A percentile compares a stretch with the other conserved stretches of the same genome.
phyloP scores from a whole-genome alignment of 2,888 invertebrate genomes.

The Herminia tarsipennalis region DNA sequence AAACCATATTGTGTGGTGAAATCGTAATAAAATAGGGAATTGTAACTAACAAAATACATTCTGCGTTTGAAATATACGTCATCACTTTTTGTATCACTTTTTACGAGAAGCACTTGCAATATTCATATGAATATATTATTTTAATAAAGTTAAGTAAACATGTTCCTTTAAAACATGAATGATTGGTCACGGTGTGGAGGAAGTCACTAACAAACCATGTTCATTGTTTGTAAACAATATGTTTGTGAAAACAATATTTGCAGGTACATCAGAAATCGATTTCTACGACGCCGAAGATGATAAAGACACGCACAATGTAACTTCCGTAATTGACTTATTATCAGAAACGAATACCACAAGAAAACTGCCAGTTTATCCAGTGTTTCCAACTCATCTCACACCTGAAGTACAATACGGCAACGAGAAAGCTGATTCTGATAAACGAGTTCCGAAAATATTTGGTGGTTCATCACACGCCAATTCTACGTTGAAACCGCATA shows the following conservation, averaged over 20 bases:
- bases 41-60: too few relatives aligned
- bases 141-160: too few relatives aligned
- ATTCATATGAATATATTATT: too few relatives aligned
- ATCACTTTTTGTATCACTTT: too few relatives aligned
- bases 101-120: too few relatives aligned
- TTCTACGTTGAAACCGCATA: slow-evolving; percentile 75
- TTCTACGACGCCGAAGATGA: slow-evolving; percentile 71
- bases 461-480: slow-evolving; percentile 57
- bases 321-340: slow-evolving; percentile 51
- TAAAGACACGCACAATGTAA: slow-evolving; percentile 55
- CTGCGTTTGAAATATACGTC: too few relatives aligned
- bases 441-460: slow-evolving; percentile 65
- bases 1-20: too few relatives aligned
- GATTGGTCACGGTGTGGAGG: too few relatives aligned
- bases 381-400: slow-evolving; percentile 74
- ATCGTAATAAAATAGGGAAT: too few relatives aligned
- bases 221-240: slow-evolving; percentile 16
- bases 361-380: slow-evolving; percentile 66
- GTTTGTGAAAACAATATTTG: slow-evolving; percentile 51
- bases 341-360: slow-evolving; percentile 51
- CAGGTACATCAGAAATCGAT: slow-evolving; percentile 80
- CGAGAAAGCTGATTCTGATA: slow-evolving; percentile 74
- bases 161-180: too few relatives aligned
- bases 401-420: slow-evolving; percentile 84
- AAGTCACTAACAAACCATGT: too few relatives aligned